phyloP scores from a whole-genome alignment of 2,888 invertebrate genomes.

The Leucania comma region DNA sequence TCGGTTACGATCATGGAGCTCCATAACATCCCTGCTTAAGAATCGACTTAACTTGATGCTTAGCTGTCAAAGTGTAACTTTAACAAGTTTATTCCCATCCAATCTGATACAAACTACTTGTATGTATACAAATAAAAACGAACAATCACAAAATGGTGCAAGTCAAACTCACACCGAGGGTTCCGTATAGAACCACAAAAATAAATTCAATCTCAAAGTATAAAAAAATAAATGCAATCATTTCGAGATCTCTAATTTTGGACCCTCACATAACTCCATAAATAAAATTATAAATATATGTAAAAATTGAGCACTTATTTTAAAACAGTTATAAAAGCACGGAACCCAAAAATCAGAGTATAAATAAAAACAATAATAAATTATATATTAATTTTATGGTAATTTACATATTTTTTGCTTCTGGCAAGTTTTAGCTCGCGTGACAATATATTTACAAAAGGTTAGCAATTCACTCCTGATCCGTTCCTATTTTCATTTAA shows the following conservation, averaged over 20 bases:
- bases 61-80: background rate
- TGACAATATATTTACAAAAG: slow-evolving; percentile 31
- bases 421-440: slow-evolving; percentile 48
- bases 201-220: slow-evolving; percentile 24
- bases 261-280: slow-evolving; percentile 51
- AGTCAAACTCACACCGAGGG: slow-evolving; percentile 31
- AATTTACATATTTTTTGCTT: slow-evolving; percentile 67
- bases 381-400: slow-evolving; percentile 30
- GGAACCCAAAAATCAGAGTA: slow-evolving; percentile 49
- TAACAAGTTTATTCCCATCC: background rate
- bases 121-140: slow-evolving; percentile 18
- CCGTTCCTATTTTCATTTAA: slow-evolving; percentile 29
- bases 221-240: slow-evolving; percentile 52
- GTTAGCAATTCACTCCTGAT: slow-evolving; percentile 32
- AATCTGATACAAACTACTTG: slow-evolving; percentile 8
- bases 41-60: background rate
- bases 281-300: slow-evolving; percentile 22
- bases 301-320: slow-evolving; percentile 40
- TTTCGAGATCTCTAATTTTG: slow-evolving; percentile 61
- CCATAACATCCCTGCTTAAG: too few species aligned
- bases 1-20: too few species aligned
- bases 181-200: slow-evolving; percentile 43
- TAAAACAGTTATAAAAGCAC: slow-evolving; percentile 26
- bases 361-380: slow-evolving; percentile 18
- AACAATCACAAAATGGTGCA: slow-evolving; percentile 35